These are phyloP conservation scores for Sphaerophoria taeniata DNA, from an alignment of 2,888 invertebrate species.

Conservation along the genomic window DNA sequence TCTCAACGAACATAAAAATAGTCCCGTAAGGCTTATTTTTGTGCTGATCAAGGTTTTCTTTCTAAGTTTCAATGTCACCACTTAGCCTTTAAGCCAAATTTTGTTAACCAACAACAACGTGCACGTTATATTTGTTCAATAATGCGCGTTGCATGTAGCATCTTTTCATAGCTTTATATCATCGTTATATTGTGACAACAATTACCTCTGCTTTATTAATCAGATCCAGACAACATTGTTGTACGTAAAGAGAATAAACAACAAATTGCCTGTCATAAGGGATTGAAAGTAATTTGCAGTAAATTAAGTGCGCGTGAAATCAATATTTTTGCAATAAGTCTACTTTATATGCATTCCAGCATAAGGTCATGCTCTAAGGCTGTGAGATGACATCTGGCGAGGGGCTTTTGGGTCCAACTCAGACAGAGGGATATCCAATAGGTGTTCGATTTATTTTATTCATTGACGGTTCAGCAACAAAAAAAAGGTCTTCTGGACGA, in stretches of 20 bases:
- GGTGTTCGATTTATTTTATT: slow-evolving; percentile 47
- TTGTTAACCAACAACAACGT: no score
- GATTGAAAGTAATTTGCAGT: slow-evolving; percentile 70
- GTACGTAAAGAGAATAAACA: neutral
- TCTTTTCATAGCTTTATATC: no score
- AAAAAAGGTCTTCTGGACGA: neutral
- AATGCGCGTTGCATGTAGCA: no score
- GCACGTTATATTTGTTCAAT: no score
- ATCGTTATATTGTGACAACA: neutral
- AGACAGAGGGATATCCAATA: slow-evolving; percentile 31
- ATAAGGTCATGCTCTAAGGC: slow-evolving; percentile 8
- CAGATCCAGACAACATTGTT: slow-evolving; percentile 36
- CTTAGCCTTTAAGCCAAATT: no score
- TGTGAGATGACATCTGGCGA: neutral
- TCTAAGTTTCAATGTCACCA: no score
- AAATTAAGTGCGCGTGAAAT: slow-evolving; percentile 57
- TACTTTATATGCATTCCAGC: slow-evolving; percentile 16
- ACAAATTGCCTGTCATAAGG: slow-evolving; percentile 30
- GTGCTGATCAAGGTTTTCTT: no score
- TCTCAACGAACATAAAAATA: no score
- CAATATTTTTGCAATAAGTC: slow-evolving; percentile 39
- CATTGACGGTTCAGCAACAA: slow-evolving; percentile 6
- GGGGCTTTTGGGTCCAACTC: neutral
- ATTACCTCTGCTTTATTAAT: slow-evolving; percentile 39
- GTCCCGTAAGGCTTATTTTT: no score